Percentiles rank a stretch among this genome's conserved stretches.
phyloP scores from a whole-genome alignment of 1,140 invertebrate genomes.

The Hypsibius dujardini region DNA sequence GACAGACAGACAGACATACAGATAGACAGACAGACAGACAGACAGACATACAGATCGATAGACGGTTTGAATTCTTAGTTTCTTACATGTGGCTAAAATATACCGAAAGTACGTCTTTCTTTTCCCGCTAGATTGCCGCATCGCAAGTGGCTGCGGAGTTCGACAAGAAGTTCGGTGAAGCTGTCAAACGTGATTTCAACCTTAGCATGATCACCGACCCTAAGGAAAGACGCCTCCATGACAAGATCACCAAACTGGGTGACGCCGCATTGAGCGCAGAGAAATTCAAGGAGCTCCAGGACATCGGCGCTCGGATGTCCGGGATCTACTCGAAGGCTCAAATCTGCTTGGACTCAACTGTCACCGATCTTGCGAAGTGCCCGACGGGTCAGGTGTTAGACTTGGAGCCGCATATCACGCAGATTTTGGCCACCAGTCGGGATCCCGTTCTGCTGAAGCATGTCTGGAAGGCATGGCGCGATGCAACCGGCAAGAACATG shows the following conservation, averaged over 20 bases:
- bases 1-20: no score
- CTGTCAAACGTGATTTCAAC: background rate
- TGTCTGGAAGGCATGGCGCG: constrained; percentile 30
- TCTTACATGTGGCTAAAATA: no score
- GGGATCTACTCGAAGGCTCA: constrained; percentile 1
- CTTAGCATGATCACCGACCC: background rate
- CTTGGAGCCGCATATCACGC: constrained; percentile 36
- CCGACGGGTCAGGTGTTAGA: background rate
- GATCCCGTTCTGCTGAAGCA: background rate
- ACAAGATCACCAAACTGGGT: background rate
- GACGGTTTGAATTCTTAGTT: no score
- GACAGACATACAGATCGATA: background rate
- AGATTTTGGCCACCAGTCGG: constrained; percentile 47
- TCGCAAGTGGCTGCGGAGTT: background rate
- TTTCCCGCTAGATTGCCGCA: background rate
- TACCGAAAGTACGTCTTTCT: background rate
- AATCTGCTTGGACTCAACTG: background rate
- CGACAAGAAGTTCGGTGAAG: background rate
- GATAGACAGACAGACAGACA: background rate
- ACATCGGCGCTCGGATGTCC: background rate
- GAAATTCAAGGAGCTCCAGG: constrained; percentile 2
- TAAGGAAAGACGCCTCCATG: background rate
- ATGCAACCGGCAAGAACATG: constrained; percentile 29
- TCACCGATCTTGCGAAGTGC: background rate
- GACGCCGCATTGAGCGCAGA: background rate